These are phyloP conservation scores for Synodontis membranacea DNA, from an alignment of 2,113 vertebrate genomes.

Conservation along the genomic window DNA sequence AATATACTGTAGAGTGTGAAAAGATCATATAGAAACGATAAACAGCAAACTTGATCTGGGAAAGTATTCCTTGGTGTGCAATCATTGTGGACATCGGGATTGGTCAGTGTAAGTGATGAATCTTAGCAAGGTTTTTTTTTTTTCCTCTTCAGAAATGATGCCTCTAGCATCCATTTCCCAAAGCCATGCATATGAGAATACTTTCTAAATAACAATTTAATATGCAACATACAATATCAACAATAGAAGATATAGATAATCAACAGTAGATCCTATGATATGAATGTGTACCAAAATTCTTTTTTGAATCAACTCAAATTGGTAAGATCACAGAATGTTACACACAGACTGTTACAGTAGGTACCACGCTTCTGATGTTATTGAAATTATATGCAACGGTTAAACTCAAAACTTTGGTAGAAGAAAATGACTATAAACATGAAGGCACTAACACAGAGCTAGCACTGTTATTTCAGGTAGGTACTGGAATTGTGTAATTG, in stretches of 20 bases:
- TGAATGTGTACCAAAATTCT: not conserved
- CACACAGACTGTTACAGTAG: not conserved
- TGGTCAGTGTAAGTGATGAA: not conserved
- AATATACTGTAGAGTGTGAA: not conserved
- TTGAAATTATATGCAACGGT: not conserved
- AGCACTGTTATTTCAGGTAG: not conserved
- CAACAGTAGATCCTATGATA: not conserved
- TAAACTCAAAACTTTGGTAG: not conserved
- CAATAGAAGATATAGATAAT: too few relatives aligned
- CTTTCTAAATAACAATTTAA: not conserved
- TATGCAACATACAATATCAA: not conserved
- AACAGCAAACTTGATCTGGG: not conserved
- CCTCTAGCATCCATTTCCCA: not conserved
- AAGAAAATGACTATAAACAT: not conserved
- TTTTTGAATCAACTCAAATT: not conserved
- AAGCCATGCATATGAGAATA: slow-evolving; percentile 18
- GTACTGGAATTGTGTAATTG: not conserved
- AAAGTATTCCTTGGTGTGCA: not conserved
- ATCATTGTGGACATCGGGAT: not conserved
- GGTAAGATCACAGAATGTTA: not conserved
- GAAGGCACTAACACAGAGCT: not conserved
- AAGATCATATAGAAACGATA: not conserved
- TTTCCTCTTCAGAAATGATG: not conserved
- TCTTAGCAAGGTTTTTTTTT: not conserved
- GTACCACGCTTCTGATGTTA: not conserved